Conservation (phyloP, 2,888 invertebrate genomes). For the Epirrhoe alternata region DNA sequence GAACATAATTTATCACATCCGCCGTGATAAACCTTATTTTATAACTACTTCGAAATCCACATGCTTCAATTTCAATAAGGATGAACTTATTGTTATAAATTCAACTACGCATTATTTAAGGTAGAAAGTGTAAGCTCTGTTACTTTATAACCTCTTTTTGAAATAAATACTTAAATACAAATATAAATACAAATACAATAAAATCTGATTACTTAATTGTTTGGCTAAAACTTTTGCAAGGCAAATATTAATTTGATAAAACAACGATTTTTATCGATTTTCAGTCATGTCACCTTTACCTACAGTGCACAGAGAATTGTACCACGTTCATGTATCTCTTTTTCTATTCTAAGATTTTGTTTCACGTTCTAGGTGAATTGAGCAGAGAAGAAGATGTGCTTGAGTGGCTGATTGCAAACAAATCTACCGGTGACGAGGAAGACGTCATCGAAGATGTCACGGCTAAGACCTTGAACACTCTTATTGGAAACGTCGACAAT, state of each 20-base stretch:
- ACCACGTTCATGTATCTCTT: background rate
- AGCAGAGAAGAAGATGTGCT: constrained; percentile 96
- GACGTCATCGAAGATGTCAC: constrained; percentile 97
- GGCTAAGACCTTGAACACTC: constrained; percentile 93
- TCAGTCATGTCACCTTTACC: background rate
- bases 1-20: background rate
- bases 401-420: constrained; percentile 97
- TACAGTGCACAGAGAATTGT: background rate
- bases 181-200: too few species aligned
- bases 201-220: too few species aligned
- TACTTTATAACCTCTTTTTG: too few species aligned
- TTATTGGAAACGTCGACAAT: constrained; percentile 95
- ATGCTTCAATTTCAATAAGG: too few species aligned
- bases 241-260: too few species aligned
- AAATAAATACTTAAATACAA: too few species aligned
- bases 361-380: constrained; percentile 87
- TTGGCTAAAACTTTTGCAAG: too few species aligned
- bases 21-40: background rate
- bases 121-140: too few species aligned
- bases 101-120: too few species aligned
- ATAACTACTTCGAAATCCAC: background rate
- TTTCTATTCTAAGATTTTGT: constrained; percentile 2
- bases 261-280: background rate
- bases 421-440: constrained; percentile 96
- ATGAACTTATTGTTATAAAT: too few species aligned